These are phyloP conservation scores for Dermochelys coriacea DNA, from an alignment of 2,797 vertebrate species.

Conservation along the genomic window DNA sequence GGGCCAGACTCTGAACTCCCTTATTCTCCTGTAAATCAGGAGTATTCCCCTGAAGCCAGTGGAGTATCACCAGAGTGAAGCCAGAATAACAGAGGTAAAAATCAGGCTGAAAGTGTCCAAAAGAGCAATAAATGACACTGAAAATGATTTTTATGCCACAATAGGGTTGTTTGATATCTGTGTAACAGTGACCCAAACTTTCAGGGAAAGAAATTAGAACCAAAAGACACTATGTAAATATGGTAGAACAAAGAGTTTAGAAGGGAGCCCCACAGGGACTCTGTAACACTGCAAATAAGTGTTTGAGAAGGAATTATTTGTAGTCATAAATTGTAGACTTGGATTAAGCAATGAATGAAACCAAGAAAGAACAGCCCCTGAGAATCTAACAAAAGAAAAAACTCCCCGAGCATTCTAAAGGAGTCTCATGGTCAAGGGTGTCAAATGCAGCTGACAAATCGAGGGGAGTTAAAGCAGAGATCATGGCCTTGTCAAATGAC, in stretches of 20 bases:
- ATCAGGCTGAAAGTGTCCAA: not conserved
- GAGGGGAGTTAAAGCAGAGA: not conserved
- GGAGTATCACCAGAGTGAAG: not conserved
- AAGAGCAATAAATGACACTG: not conserved
- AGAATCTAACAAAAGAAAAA: not conserved
- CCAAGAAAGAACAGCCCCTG: not conserved
- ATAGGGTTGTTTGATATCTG: not conserved
- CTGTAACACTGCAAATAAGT: not conserved
- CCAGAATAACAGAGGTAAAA: not conserved
- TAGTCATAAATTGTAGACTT: not conserved
- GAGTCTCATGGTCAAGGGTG: not conserved
- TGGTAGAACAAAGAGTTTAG: not conserved
- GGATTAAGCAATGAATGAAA: not conserved
- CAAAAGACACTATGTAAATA: not conserved
- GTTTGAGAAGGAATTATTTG: not conserved
- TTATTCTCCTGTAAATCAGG: not conserved
- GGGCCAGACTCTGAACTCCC: not conserved
- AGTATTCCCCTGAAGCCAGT: accelerated
- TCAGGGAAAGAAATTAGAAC: not conserved
- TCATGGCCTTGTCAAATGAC: not conserved
- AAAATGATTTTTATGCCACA: not conserved
- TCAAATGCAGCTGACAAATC: not conserved
- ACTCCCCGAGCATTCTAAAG: not conserved
- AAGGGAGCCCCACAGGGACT: not conserved
- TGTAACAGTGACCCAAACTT: not conserved